Evolutionary conservation across 1,140 invertebrate species (phyloP), one percentile per base, ranked within the genome.

Genomic region (Eriocheir sinensis): DNA sequence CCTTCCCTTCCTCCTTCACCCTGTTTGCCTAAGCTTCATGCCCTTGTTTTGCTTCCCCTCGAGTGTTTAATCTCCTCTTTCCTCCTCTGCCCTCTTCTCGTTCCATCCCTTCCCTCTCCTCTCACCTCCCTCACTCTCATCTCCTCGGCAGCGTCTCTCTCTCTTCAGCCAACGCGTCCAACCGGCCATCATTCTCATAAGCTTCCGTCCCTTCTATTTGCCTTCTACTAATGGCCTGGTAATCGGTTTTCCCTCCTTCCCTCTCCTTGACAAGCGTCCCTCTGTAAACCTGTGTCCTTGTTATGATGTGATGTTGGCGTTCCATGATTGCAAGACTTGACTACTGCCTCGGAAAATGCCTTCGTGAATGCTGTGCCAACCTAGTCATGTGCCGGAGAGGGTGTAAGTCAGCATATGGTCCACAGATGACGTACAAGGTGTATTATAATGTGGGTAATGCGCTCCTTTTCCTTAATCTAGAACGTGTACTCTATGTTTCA

Each of bases 191-290:
- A 60, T n/a, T 72, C 60, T 27, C 27, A 72, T 72, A n/a, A n/a
- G 60, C 48, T 72, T n/a, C 60, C n/a, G n/a, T 72, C n/a, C n/a
- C 48, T 72, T n/a, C 60, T 72, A 72, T 72, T 72, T 72, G 27
- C 27, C 21, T 72, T 21, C 60, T 72, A 27, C 60, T 2, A 21
- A n/a, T 72, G 60, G 27, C 21, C 60, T 53, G 12, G 12, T 72
- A 72, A 72, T 72, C 60, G 60, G 53, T n/a, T 72, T 72, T 72
- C 60, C 60, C n/a, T n/a, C 60, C 60, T 72, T 72, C 21, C 8
- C 21, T 8, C 21, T n/a, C 60, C 60, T 72, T 72, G 12, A 72
- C 21, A n/a, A 72, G 60, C n/a, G 60, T 72, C 27, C 48, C n/a
- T n/a, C n/a, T n/a, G n/a, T n/a, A n/a, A n/a, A n/a, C n/a, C n/a